A percentile compares a stretch with the other conserved stretches of the same genome.
Evolutionary conservation across 2,113 vertebrate genomes (phyloP).

Genomic region (Campylomormyrus numenius): DNA sequence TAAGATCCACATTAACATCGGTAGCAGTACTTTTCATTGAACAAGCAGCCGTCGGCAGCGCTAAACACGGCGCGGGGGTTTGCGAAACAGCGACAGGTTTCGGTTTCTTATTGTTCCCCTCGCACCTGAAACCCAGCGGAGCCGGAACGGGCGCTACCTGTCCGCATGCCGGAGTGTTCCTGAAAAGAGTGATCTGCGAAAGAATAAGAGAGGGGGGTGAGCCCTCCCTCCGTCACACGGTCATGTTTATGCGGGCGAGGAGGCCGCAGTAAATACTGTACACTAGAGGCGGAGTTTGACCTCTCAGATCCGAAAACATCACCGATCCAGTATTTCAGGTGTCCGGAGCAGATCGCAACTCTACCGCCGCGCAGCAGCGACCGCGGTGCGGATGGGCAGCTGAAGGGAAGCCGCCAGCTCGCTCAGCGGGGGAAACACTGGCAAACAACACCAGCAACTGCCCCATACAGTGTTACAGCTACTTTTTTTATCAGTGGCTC

Average conservation of each 20-base stretch:
- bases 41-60: neutral
- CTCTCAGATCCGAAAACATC: constrained; percentile 58
- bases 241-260: constrained; percentile 20
- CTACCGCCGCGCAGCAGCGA: constrained; percentile 36
- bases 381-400: constrained; percentile 4
- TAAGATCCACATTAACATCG: constrained; percentile 18
- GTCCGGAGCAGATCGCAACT: constrained; percentile 44
- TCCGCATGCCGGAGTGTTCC: neutral
- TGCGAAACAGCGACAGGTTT: neutral
- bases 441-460: neutral
- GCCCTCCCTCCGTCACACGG: neutral
- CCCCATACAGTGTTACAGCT: neutral
- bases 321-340: constrained; percentile 68
- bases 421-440: neutral
- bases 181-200: constrained; percentile 2
- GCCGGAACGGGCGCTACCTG: constrained; percentile 3
- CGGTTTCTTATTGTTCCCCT: neutral
- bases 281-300: constrained; percentile 60
- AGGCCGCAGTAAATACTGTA: constrained; percentile 58
- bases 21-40: constrained; percentile 23
- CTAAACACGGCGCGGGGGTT: constrained; percentile 1
- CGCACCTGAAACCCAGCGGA: constrained; percentile 5
- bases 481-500: neutral
- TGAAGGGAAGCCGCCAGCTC: neutral
- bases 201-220: neutral